Base-by-base conservation (phyloP, 2,888 invertebrate species). In the Pristionchus arcanus region DNA sequence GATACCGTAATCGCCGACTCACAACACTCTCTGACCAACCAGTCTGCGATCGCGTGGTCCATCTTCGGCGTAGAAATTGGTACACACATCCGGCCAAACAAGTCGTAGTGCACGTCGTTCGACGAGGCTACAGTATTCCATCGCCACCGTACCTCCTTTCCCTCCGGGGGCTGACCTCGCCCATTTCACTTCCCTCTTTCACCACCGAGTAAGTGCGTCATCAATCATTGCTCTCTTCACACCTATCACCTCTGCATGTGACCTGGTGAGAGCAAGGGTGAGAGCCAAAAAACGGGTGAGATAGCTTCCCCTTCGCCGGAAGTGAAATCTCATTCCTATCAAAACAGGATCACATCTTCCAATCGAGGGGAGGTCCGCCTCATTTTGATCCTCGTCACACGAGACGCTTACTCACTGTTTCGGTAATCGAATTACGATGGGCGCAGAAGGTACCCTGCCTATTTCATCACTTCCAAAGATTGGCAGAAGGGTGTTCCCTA, bases 381-480 rank as follows among this genome's bases (percentile, higher is more conserved):
- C 81, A 28, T 81, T 81, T 81, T 81, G 81, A 49, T 81, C 81
- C 37, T 13, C n/a, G n/a, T n/a, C 49, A 81, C 81, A 81, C 81
- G 49, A 53, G 81, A 25, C n/a, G 81, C 42, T 81, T 81, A 81
- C 81, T 53, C 81, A 49, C 28, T 16, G 71, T 2, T 5, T 21
- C 31, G 81, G 15, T 81, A 81, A 81, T 81, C 81, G 49, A 81
- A 81, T 81, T 53, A 81, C n/a, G 42, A 9, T 2, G 37, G 37
- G 34, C 31, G 25, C 25, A 1, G n/a, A n/a, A n/a, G n/a, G 42
- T 49, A 11, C 28, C 63, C 63, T 11, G 21, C 25, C 42, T 25
- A 77, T 81, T 81, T 81, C 81, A 49, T 49, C 81, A 81, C 34
- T 37, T 81, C 81, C 28, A 81, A 81, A 81, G 81, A 53, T 81